These are phyloP conservation scores for Caprella mutica DNA, from an alignment of 2,888 invertebrate genomes.

Conservation along the genomic window DNA sequence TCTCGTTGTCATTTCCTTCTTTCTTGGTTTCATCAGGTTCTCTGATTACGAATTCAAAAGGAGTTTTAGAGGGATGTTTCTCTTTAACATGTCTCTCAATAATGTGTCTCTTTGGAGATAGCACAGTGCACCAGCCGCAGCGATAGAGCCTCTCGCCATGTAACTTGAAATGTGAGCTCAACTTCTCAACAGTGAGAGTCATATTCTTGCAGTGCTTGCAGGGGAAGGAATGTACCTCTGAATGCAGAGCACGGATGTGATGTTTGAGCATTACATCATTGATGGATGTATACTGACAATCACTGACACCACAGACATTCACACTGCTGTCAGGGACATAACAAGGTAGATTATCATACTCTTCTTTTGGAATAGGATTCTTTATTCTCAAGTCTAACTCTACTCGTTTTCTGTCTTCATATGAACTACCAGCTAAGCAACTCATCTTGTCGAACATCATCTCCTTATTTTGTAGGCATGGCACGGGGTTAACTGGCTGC, in stretches of 20 bases:
- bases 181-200: conserved; percentile 46
- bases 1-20: conserved; percentile 10
- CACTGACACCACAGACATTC: conserved; percentile 58
- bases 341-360: conserved; percentile 39
- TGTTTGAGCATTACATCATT: conserved; percentile 58
- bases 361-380: conserved; percentile 27
- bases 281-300: conserved; percentile 58
- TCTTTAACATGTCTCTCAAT: conserved; percentile 57
- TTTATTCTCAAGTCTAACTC: conserved; percentile 34
- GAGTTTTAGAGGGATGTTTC: conserved; percentile 48
- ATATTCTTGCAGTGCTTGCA: conserved; percentile 61
- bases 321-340: conserved; percentile 49
- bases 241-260: conserved; percentile 61
- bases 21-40: conserved; percentile 42
- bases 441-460: conserved; percentile 75
- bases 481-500: conserved; percentile 70
- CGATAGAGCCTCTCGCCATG: conserved; percentile 56
- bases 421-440: conserved; percentile 64
- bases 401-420: conserved; percentile 35
- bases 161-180: conserved; percentile 60
- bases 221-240: conserved; percentile 48
- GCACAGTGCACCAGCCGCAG: conserved; percentile 28
- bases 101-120: conserved; percentile 40
- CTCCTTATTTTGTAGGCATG: conserved; percentile 62
- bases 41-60: conserved; percentile 43